A percentile compares a stretch with the other conserved stretches of the same genome.
Evolutionary conservation across 2,113 vertebrate genomes (phyloP).

Genomic region (Chascanopsetta lugubris): DNA sequence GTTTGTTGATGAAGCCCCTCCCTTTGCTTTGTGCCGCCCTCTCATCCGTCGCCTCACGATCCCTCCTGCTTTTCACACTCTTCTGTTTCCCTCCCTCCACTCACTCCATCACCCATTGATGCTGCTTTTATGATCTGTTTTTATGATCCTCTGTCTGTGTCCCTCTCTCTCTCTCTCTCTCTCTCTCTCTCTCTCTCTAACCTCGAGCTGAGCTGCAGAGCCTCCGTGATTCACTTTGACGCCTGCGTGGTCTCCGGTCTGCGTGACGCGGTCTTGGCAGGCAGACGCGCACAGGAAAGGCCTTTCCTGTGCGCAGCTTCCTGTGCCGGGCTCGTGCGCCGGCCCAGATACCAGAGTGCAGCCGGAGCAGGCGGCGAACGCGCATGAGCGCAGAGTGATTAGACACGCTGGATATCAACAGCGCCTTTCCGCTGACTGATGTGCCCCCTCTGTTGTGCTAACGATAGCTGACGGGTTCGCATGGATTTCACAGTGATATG

Average conservation of each 20-base stretch:
- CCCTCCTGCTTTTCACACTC: constrained; percentile 51
- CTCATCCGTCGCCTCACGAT: constrained; percentile 37
- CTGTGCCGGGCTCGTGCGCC: constrained; percentile 46
- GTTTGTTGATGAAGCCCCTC: constrained; percentile 46
- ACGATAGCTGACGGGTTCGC: constrained; percentile 15
- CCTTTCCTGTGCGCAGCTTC: constrained; percentile 51
- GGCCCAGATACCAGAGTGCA: constrained; percentile 64
- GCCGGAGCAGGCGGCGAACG: constrained; percentile 54
- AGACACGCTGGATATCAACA: constrained; percentile 52
- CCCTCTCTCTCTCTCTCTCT: constrained; percentile 13
- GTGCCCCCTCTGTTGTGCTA: constrained; percentile 32
- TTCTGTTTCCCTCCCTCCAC: constrained; percentile 43
- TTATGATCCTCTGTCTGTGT: constrained; percentile 40
- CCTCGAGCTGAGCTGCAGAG: constrained; percentile 50
- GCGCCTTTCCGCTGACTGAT: constrained; percentile 50
- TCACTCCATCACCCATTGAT: constrained; percentile 53
- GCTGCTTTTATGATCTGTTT: constrained; percentile 67
- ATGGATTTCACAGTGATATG: constrained; percentile 17
- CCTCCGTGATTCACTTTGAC: constrained; percentile 63
- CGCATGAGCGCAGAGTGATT: constrained; percentile 63
- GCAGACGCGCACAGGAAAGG: constrained; percentile 33
- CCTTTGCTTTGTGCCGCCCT: constrained; percentile 34
- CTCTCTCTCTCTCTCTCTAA: constrained; percentile 25
- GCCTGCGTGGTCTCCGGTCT: constrained; percentile 63
- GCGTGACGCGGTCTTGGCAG: constrained; percentile 63